These are phyloP conservation scores for Suricata suricatta DNA, from an alignment of 2,113 vertebrate species.

Conservation along the genomic window DNA sequence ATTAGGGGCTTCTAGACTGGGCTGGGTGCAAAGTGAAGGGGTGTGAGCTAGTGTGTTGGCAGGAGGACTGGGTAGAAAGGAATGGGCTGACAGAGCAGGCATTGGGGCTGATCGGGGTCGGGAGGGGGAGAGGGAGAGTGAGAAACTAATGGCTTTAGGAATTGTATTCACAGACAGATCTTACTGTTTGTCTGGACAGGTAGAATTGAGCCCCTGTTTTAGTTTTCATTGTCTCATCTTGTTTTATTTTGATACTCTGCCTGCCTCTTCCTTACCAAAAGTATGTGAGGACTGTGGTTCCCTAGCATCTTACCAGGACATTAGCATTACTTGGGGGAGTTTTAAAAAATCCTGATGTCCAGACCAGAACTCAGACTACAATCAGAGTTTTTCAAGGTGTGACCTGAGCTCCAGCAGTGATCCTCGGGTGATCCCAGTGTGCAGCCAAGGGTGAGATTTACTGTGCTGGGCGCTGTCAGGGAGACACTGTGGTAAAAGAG, in stretches of 20 bases:
- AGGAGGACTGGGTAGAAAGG: neutral
- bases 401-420: too few relatives aligned
- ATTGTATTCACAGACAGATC: neutral
- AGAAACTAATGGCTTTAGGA: neutral
- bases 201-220: neutral
- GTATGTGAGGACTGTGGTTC: neutral
- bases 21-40: neutral
- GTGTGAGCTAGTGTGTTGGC: neutral
- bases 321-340: neutral
- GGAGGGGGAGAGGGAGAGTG: neutral
- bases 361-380: neutral
- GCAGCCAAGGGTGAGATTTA: neutral
- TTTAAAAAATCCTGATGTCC: neutral
- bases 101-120: too few relatives aligned
- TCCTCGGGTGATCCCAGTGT: accelerated
- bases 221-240: neutral
- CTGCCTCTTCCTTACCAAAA: neutral
- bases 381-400: neutral
- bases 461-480: neutral
- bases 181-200: neutral
- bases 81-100: neutral
- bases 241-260: neutral
- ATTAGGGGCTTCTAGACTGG: neutral
- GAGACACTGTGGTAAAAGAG: neutral
- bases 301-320: neutral